phyloP scores from a whole-genome alignment of 2,888 invertebrate genomes.

The Drosophila neonasuta region DNA sequence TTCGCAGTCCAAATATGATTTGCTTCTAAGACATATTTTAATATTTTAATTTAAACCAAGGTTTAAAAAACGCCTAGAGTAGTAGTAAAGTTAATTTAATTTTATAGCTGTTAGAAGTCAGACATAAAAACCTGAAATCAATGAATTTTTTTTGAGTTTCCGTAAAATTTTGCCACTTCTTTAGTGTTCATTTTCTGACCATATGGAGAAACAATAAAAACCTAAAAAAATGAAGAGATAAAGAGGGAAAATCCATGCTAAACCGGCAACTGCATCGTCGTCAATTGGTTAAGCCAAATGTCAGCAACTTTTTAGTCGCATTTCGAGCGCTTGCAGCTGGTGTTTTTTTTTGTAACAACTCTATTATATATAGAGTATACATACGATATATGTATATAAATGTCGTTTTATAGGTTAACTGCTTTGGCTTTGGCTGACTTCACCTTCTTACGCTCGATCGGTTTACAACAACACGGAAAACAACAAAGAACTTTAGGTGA shows the following conservation, averaged over 20 bases:
- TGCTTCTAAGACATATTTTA: not conserved
- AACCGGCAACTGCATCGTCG: constrained; percentile 48
- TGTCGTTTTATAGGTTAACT: constrained; percentile 71
- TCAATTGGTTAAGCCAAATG: constrained; percentile 64
- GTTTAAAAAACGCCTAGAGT: not conserved
- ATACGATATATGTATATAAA: not conserved
- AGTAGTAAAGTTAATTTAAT: not conserved
- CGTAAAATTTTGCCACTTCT: constrained; percentile 19
- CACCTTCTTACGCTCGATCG: constrained; percentile 68
- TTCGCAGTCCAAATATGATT: not conserved
- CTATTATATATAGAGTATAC: constrained; percentile 4
- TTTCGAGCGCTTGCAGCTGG: constrained; percentile 33
- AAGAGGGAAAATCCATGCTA: constrained; percentile 12
- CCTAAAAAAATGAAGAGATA: not conserved
- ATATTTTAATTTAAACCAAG: not conserved
- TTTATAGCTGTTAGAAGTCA: not conserved
- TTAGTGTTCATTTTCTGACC: constrained; percentile 9
- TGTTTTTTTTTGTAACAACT: constrained; percentile 32
- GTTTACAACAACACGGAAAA: constrained; percentile 36
- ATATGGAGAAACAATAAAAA: constrained; percentile 11
- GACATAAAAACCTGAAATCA: constrained; percentile 14
- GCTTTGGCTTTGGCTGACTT: constrained; percentile 69
- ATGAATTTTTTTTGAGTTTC: not conserved
- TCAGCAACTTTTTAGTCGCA: constrained; percentile 66
- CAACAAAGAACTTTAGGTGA: constrained; percentile 13